phyloP scores from a whole-genome alignment of 2,113 vertebrate species.

The Podarcis muralis region DNA sequence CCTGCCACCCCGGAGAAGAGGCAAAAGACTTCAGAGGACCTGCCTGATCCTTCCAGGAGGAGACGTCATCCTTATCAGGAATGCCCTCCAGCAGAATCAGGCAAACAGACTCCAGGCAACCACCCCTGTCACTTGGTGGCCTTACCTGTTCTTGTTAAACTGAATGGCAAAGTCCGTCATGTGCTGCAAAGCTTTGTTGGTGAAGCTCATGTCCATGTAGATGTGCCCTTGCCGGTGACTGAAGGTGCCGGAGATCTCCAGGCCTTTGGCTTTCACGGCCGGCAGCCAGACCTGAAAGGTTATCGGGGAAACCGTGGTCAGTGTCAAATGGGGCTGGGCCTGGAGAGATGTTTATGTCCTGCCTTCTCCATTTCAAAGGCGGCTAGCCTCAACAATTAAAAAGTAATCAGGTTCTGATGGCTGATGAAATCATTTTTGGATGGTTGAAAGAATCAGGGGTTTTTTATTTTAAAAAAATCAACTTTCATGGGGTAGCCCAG shows the following conservation, averaged over 20 bases:
- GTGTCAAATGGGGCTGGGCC: neutral
- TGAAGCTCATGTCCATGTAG: slow-evolving; percentile 99
- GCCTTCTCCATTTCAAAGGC: neutral
- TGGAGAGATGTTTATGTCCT: neutral
- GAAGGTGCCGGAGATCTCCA: slow-evolving; percentile 96
- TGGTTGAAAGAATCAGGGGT: too few relatives aligned
- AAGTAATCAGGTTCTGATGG: too few relatives aligned
- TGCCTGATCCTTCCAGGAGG: too few relatives aligned
- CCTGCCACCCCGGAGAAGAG: too few relatives aligned
- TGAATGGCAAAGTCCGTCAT: slow-evolving; percentile 99
- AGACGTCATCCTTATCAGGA: too few relatives aligned
- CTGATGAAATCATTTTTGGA: too few relatives aligned
- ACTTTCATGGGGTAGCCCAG: neutral
- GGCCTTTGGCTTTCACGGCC: slow-evolving; percentile 95
- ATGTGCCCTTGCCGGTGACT: slow-evolving; percentile 96
- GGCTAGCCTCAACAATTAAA: neutral
- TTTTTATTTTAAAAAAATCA: neutral
- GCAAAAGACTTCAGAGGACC: too few relatives aligned
- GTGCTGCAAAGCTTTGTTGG: slow-evolving; percentile 97
- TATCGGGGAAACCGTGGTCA: slow-evolving; percentile 14
- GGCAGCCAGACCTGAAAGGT: slow-evolving; percentile 92
- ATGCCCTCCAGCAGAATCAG: too few relatives aligned
- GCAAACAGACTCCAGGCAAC: too few relatives aligned
- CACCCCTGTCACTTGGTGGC: neutral
- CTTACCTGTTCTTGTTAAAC: slow-evolving; percentile 99